Conservation (phyloP, 2,888 invertebrate genomes). For the Ceraclea dissimilis region DNA sequence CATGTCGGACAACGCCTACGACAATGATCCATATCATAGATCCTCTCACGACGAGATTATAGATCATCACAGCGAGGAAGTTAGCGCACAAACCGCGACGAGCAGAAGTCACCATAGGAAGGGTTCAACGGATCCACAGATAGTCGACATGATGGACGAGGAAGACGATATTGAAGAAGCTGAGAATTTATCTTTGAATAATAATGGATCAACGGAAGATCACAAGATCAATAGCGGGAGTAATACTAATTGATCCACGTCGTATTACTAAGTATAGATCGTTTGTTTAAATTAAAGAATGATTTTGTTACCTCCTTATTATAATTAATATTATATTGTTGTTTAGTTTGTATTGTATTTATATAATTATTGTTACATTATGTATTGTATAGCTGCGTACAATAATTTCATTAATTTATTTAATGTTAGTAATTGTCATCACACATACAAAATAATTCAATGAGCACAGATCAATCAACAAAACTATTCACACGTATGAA, state of each 20-base stretch:
- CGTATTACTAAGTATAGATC: no score
- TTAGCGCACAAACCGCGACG: conserved; percentile 32
- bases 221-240: neutral
- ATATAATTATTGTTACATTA: no score
- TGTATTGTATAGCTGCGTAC: no score
- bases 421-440: no score
- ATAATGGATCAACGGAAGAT: conserved; percentile 8
- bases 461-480: no score
- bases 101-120: conserved; percentile 34
- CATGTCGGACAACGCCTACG: conserved; percentile 14
- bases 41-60: conserved; percentile 11
- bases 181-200: conserved; percentile 45
- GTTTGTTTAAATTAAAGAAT: no score
- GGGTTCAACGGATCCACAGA: conserved; percentile 8
- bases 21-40: conserved; percentile 17
- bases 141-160: conserved; percentile 32
- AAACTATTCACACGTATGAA: no score
- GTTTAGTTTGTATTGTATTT: no score
- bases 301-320: no score
- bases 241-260: neutral
- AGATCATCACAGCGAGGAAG: conserved; percentile 12
- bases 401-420: no score
- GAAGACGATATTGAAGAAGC: conserved; percentile 36
- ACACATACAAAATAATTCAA: no score
- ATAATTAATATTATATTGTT: no score